Evolutionary conservation across 2,113 vertebrate species (phyloP), one percentile per base, ranked within the genome.

Genomic region (human (Homo sapiens)): DNA sequence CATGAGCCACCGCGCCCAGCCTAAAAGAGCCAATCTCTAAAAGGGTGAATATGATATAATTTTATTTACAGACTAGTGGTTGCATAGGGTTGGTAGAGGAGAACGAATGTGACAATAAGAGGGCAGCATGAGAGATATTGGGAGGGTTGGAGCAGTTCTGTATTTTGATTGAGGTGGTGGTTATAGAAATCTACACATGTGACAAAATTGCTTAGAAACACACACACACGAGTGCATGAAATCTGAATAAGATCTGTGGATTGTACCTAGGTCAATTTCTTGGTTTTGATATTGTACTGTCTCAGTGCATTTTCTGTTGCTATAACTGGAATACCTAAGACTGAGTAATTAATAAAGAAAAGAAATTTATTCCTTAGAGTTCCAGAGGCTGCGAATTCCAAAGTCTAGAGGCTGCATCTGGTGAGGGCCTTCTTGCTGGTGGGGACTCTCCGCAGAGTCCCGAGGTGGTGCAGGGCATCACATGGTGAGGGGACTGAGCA

Each of bases 111-210:
- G 76, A 14, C n/a, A 20, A 0, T 3, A 38, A 23, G 20, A 3
- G 4, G 2, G 3, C 1, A 9, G 35, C 30, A 43, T 0, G 0
- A 30, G n/a, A 7, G 43, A 6, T 13, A 32, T 55, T 45, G 13
- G 45, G 73, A 38, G 48, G 9, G 23, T 7, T 4, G 18, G 45
- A 9, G 61, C 5, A 18, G 8, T 14, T 40, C 86, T 45, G 22
- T 4, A 13, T 66, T 87, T 80, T 55, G n/a, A 52, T 27, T 30
- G 27, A 50, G 52, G 40, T 59, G 2, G 40, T 32, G 22, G 20
- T n/a, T 80, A 52, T 55, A 20, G 35, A 70, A 11, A 48, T 35
- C 61, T 30, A 64, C 27, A 64, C 27, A 40, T 40, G 61, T 64
- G 61, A 14, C 61, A 64, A 64, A 64, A 64, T 64, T 70, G 68